Evolutionary conservation across 2,888 invertebrate genomes (phyloP), one percentile per base, ranked within the genome.

Genomic region (Drosophila meridiana): DNA sequence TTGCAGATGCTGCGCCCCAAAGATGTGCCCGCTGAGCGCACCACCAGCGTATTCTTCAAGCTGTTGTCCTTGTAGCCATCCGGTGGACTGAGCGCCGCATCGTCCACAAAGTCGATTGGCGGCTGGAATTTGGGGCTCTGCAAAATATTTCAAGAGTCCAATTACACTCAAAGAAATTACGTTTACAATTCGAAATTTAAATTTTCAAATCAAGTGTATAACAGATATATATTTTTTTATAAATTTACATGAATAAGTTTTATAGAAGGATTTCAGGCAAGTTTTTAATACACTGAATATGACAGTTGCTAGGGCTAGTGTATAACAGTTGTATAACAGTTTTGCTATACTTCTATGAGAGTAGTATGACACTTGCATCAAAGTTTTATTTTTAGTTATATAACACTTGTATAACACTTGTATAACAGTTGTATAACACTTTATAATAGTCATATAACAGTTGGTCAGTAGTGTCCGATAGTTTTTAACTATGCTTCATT

Each of bases 41-140:
- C 93, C 93, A 7, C 95, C 1, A 95, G 93, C 66, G 95, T 94
- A 62, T 94, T 94, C 86, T 95, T 95, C 82, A 95, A 94, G 81
- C 96, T 96, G 94, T 96, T 95, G 91, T 98, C 98, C 93, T 98
- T 98, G 94, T 98, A 98, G 11, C 97, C 98, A 92, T 98, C 98
- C 13, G 98, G 98, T 32, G 98, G 98, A 92, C 97, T 97, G 69
- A 98, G 94, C 5, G 98, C 97, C 48, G 97, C 97, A 75, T 96
- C 95, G 92, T 97, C 97, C 70, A 96, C 95, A 92, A 95, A 95
- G 93, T 96, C 96, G 90, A 95, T 94, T 45, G 95, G 95, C 42
- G 95, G 95, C 74, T 95, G 95, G 93, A 95, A 96, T 90, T 95
- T 94, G 56, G 94, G 94, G 82, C 94, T 94, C 92, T 94, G 92